Evolutionary conservation across 2,888 invertebrate species (phyloP).

Genomic region (Andrena trimmerana): DNA sequence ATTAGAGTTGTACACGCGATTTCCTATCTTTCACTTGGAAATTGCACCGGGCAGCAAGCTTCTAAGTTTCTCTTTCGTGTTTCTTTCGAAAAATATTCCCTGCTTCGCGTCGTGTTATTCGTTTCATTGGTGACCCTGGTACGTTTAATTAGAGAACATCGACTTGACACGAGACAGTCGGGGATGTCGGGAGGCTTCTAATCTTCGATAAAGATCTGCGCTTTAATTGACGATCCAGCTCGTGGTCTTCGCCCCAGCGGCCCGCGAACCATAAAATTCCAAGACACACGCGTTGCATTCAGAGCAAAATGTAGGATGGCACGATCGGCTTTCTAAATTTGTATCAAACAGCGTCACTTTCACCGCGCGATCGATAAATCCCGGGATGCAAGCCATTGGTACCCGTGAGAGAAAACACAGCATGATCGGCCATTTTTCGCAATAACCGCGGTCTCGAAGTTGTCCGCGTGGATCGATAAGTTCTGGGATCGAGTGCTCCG

Average conservation of each 20-base stretch:
- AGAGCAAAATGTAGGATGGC: conserved; percentile 56
- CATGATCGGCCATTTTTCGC: conserved; percentile 56
- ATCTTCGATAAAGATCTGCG: conserved; percentile 34
- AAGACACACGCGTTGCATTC: conserved; percentile 46
- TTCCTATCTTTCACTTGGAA: not conserved
- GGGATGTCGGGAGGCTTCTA: not conserved
- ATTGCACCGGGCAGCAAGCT: not conserved
- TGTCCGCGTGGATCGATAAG: conserved; percentile 48
- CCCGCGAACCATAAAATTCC: not conserved
- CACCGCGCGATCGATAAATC: conserved; percentile 74
- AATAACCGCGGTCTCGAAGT: conserved; percentile 3
- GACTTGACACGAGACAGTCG: not conserved
- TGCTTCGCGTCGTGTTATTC: not conserved
- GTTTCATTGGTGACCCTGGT: not conserved
- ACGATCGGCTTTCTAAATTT: conserved; percentile 83
- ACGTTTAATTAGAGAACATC: conserved; percentile 13
- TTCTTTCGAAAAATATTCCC: not conserved
- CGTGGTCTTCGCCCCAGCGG: not conserved
- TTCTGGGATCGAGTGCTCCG: not conserved
- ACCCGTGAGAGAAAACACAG: conserved; percentile 54
- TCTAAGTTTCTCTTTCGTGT: conserved; percentile 1
- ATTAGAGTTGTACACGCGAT: not conserved
- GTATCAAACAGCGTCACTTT: conserved; percentile 81
- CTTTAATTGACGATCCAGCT: conserved; percentile 23
- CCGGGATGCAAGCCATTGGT: conserved; percentile 47